Evolutionary conservation across 2,888 invertebrate genomes (phyloP).

Genomic region (Caprella mutica): DNA sequence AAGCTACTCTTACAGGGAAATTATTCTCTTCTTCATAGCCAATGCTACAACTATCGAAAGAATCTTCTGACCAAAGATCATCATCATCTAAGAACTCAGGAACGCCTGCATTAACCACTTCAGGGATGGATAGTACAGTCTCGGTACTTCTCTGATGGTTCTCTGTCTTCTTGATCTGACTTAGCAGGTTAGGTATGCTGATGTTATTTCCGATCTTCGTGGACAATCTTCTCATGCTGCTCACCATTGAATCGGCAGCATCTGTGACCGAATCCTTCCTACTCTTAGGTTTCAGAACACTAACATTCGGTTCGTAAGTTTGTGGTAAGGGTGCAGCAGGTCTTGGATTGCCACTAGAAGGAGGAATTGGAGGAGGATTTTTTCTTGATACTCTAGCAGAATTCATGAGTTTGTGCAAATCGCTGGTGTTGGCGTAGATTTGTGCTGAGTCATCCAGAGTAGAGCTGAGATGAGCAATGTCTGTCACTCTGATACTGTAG

Average conservation of each 20-base stretch:
- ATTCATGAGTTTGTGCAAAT: constrained; percentile 11
- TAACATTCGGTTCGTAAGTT: too few species aligned
- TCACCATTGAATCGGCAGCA: too few species aligned
- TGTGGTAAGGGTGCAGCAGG: neutral
- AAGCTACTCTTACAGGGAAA: neutral
- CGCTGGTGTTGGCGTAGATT: constrained; percentile 12
- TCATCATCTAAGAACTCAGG: constrained; percentile 5
- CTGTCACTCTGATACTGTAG: constrained; percentile 10
- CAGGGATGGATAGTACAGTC: neutral
- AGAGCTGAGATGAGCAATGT: constrained; percentile 1
- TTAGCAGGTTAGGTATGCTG: too few species aligned
- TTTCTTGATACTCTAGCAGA: neutral
- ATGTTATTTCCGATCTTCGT: too few species aligned
- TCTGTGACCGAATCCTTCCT: too few species aligned
- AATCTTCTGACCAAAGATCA: constrained; percentile 1
- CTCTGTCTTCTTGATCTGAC: too few species aligned
- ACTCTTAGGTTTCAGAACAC: too few species aligned
- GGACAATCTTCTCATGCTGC: too few species aligned
- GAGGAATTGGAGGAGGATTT: neutral
- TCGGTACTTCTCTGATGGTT: neutral
- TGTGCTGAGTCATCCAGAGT: constrained; percentile 11
- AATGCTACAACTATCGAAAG: constrained; percentile 4
- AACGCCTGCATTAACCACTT: neutral
- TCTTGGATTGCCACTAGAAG: neutral
- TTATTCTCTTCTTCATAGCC: constrained; percentile 4